Evolutionary conservation across 37 sponge, comb jelly and placozoan species (phyloP), one percentile per base, ranked within the genome.

Genomic region (Cladorhizidae sp.): DNA sequence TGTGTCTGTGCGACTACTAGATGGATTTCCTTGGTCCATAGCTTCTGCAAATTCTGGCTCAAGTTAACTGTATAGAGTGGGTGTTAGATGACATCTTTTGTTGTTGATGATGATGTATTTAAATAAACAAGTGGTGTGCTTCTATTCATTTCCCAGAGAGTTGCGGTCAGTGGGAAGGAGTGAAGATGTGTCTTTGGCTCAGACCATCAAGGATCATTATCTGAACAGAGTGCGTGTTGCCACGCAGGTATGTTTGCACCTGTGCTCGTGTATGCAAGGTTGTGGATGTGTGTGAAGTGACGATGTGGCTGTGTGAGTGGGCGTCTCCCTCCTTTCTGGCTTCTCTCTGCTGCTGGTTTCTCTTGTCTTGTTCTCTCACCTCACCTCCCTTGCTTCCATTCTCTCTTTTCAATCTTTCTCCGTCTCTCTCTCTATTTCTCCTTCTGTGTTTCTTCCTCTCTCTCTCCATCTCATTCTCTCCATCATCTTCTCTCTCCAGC

Each of bases 141-240:
- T n/a, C n/a, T n/a, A n/a, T n/a, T n/a, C n/a, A 6, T 33, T 51
- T 33, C 21, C 28, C 37, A 88, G 89, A 74, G 65, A 73, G 26
- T 52, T 88, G 35, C 58, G 89, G 12, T n/a, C 22, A 20, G 77
- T 69, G 17, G 82, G 73, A 9, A 26, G 2, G 5, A 36, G 22
- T 21, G 78, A 77, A n/a, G 89, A 88, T 49, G 40, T 57, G 6
- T 49, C 70, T 40, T 57, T 88, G n/a, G 83, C 83, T 0, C 83
- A 82, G 57, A 62, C 52, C 62, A 88, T 88, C 40, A 88, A 82
- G 69, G 83, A 88, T 20, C 69, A 72, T 3, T 88, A 63, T 36
- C 12, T 88, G 1, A 43, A 39, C 15, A 36, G 89, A 71, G 89
- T 88, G 29, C 57, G 72, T 39, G 23, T 64, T 14, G 82, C 83